These are phyloP conservation scores for Marcusenius ussheri DNA, from an alignment of 2,113 vertebrate genomes.

Conservation along the genomic window DNA sequence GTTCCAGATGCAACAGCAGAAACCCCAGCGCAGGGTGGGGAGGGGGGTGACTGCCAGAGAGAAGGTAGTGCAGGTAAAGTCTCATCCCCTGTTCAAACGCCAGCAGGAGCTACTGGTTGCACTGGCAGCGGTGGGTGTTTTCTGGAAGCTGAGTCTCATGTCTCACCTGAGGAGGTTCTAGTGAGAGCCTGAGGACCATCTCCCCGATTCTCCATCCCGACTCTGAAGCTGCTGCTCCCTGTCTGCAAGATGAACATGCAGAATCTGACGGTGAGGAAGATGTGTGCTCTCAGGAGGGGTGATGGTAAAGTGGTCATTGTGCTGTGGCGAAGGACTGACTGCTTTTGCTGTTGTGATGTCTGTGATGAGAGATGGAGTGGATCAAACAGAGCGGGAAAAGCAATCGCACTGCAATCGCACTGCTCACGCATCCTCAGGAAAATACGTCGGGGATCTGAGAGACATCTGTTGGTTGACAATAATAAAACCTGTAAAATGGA, in stretches of 20 bases:
- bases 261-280: constrained; percentile 20
- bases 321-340: not conserved
- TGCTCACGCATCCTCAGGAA: not conserved
- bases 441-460: not conserved
- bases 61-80: not conserved
- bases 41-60: not conserved
- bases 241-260: constrained; percentile 1
- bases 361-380: not conserved
- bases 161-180: not conserved
- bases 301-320: not conserved
- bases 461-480: not conserved
- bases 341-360: not conserved
- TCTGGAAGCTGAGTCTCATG: not conserved
- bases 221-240: not conserved
- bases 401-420: not conserved
- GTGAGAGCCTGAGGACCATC: not conserved
- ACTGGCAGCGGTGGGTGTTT: not conserved
- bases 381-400: not conserved
- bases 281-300: not conserved
- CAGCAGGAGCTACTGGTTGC: not conserved
- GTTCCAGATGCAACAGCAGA: not conserved
- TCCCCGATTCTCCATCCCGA: not conserved
- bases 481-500: not conserved
- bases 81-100: not conserved
- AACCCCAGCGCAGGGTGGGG: not conserved